These are phyloP conservation scores for Aphelenchoides fujianensis DNA, from an alignment of 1,140 invertebrate species.

Conservation along the genomic window DNA sequence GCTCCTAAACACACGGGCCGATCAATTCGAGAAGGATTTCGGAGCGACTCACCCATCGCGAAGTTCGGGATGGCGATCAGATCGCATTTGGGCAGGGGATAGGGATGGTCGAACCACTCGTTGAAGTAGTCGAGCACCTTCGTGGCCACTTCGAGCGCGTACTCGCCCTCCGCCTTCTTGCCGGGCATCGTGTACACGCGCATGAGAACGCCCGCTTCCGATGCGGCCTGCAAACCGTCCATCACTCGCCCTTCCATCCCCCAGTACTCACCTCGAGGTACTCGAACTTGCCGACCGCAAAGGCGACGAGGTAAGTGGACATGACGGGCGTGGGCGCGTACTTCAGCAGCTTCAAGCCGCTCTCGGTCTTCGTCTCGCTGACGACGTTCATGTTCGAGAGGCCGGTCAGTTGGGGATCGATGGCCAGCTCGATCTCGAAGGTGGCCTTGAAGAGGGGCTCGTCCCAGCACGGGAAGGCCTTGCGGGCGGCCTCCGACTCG, in stretches of 20 bases:
- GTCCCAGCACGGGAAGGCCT: slow-evolving; percentile 93
- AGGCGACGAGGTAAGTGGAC: too few species aligned
- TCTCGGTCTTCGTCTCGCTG: slow-evolving; percentile 36
- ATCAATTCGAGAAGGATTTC: too few species aligned
- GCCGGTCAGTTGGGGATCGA: slow-evolving; percentile 52
- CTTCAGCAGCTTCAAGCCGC: slow-evolving; percentile 63
- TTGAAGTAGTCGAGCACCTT: slow-evolving; percentile 77
- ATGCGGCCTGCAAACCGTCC: slow-evolving; percentile 17
- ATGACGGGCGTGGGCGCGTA: too few species aligned
- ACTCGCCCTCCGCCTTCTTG: slow-evolving; percentile 75
- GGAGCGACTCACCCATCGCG: slow-evolving; percentile 50
- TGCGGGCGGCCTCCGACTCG: slow-evolving; percentile 68
- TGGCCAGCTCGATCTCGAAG: slow-evolving; percentile 68
- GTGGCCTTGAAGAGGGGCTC: slow-evolving; percentile 87
- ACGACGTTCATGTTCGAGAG: too few species aligned
- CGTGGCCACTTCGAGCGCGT: slow-evolving; percentile 74
- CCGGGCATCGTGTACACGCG: too few species aligned
- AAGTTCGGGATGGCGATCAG: too few species aligned
- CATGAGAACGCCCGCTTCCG: slow-evolving; percentile 63
- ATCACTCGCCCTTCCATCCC: neutral
- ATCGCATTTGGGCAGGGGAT: too few species aligned
- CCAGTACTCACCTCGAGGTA: slow-evolving; percentile 47
- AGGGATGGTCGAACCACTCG: too few species aligned
- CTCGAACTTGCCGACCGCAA: too few species aligned
- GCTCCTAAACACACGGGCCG: too few species aligned